Evolutionary conservation across 2,113 vertebrate species (phyloP).

Genomic region (Catharus fuscescens): DNA sequence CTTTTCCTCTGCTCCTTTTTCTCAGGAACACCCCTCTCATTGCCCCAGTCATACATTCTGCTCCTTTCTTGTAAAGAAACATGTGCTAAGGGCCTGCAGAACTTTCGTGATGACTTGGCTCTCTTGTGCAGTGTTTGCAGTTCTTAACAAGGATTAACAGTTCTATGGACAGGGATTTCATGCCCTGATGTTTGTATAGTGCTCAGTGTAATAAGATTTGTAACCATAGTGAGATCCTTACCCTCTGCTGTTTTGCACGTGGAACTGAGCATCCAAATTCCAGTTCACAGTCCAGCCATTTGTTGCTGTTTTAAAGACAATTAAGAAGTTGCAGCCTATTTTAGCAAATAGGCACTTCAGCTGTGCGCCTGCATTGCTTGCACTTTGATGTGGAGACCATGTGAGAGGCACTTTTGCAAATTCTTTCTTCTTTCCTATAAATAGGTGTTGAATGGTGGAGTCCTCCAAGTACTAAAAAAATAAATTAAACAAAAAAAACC

Average conservation of each 20-base stretch:
- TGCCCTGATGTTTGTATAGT: neutral
- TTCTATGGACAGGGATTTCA: neutral
- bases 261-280: neutral
- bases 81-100: accelerated
- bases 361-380: accelerated
- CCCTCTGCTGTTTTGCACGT: accelerated
- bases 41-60: neutral
- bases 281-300: neutral
- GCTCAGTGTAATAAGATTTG: neutral
- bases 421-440: neutral
- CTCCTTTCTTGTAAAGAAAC: neutral
- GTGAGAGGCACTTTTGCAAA: neutral
- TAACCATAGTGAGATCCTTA: neutral
- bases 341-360: neutral
- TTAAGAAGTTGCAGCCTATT: neutral
- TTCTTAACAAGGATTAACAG: neutral
- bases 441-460: neutral
- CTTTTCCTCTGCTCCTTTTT: neutral
- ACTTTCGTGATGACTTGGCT: neutral
- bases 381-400: neutral
- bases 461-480: neutral
- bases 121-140: neutral
- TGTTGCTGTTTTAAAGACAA: neutral
- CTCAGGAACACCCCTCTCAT: neutral
- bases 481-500: no score